These are phyloP conservation scores for Pinna nobilis DNA, from an alignment of 1,140 invertebrate species.

Conservation along the genomic window DNA sequence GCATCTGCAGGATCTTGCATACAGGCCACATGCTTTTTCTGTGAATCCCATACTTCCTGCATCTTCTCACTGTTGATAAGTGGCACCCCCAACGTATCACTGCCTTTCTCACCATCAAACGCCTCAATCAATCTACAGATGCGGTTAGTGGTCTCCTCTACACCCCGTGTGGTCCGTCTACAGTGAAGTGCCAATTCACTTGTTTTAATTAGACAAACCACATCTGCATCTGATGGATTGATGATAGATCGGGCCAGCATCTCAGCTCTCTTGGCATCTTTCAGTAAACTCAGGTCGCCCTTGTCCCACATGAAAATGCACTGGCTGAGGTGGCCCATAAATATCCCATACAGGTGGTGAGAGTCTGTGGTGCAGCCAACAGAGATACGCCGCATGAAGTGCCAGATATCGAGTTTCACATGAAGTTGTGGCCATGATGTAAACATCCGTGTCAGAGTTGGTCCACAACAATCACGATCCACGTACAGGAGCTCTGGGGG, in stretches of 20 bases:
- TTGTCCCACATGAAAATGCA: conserved; percentile 3
- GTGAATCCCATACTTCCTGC: background rate
- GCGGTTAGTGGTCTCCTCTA: conserved; percentile 18
- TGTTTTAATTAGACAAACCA: background rate
- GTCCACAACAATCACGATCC: conserved; percentile 35
- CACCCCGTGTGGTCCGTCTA: background rate
- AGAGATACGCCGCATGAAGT: conserved; percentile 51
- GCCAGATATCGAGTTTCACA: conserved; percentile 52
- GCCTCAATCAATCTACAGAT: conserved; percentile 27
- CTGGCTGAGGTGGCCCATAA: background rate
- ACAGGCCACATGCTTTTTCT: background rate
- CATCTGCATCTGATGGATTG: background rate
- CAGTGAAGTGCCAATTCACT: background rate
- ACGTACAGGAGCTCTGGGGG: conserved; percentile 33
- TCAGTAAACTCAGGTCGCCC: background rate
- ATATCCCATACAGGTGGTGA: conserved; percentile 3
- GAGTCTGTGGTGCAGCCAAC: conserved; percentile 29
- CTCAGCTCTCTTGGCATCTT: conserved; percentile 1
- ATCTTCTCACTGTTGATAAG: conserved; percentile 36
- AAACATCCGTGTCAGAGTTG: background rate
- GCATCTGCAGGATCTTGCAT: background rate
- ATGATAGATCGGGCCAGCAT: background rate
- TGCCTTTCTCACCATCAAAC: conserved; percentile 20
- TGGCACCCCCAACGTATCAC: conserved; percentile 41
- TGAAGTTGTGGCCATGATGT: background rate